These are phyloP conservation scores for Scelioninae gen. 1 DNA, from an alignment of 2,888 invertebrate genomes.

Conservation along the genomic window DNA sequence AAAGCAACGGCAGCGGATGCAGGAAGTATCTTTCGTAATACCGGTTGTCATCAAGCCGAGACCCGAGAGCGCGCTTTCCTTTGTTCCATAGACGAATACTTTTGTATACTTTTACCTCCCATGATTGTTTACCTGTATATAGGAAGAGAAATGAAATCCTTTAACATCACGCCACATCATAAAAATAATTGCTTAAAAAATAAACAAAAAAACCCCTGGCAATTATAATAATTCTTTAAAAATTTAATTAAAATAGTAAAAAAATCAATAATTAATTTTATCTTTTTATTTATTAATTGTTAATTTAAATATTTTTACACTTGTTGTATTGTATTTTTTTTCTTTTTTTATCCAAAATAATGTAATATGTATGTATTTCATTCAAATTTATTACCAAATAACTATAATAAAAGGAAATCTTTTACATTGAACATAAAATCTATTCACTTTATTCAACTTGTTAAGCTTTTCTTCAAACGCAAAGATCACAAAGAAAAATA, in stretches of 20 bases:
- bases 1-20: constrained; percentile 49
- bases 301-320: too few species aligned
- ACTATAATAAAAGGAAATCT: too few species aligned
- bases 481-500: constrained; percentile 11
- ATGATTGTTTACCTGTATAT: constrained; percentile 20
- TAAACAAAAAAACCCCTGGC: too few species aligned
- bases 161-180: not conserved
- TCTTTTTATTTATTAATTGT: too few species aligned
- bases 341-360: too few species aligned
- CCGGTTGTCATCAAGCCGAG: constrained; percentile 68
- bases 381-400: not conserved
- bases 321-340: too few species aligned
- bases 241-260: too few species aligned
- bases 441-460: constrained; percentile 20
- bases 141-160: constrained; percentile 16
- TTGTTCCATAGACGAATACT: constrained; percentile 56
- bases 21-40: constrained; percentile 65
- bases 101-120: constrained; percentile 43
- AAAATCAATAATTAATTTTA: too few species aligned
- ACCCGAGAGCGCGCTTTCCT: constrained; percentile 26
- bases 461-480: constrained; percentile 1
- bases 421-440: not conserved
- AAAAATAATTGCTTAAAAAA: too few species aligned
- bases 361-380: too few species aligned
- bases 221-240: too few species aligned